Percentiles rank a stretch among this genome's conserved stretches.
phyloP scores from a whole-genome alignment of 2,888 invertebrate genomes.

The Hyles lineata region DNA sequence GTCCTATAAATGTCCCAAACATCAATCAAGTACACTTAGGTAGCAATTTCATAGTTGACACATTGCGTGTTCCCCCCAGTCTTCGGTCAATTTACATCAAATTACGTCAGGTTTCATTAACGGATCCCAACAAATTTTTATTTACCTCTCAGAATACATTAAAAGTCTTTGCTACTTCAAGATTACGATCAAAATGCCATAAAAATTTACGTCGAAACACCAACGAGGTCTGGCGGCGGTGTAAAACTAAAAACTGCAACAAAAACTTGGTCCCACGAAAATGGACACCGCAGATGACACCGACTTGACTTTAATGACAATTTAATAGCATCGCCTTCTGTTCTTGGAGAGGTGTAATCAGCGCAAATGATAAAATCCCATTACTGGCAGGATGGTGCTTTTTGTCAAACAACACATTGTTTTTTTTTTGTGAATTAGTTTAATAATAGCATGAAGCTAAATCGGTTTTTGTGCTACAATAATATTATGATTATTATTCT shows the following conservation, averaged over 20 bases:
- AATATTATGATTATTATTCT: neutral
- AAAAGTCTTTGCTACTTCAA: constrained; percentile 47
- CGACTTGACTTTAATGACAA: constrained; percentile 81
- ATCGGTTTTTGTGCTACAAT: neutral
- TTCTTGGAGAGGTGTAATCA: constrained; percentile 78
- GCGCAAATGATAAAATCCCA: constrained; percentile 75
- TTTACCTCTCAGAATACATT: constrained; percentile 41
- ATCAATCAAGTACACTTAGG: constrained; percentile 73
- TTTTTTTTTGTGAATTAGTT: constrained; percentile 4
- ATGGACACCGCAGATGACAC: constrained; percentile 80
- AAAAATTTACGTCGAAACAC: constrained; percentile 37
- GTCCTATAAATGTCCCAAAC: constrained; percentile 44
- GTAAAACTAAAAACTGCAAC: constrained; percentile 78
- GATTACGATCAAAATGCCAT: constrained; percentile 57
- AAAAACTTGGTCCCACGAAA: constrained; percentile 79
- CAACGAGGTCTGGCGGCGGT: constrained; percentile 50
- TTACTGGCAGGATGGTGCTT: constrained; percentile 63
- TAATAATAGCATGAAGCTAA: constrained; percentile 45
- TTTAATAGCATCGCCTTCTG: constrained; percentile 82
- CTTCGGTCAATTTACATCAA: constrained; percentile 79
- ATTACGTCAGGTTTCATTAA: constrained; percentile 81
- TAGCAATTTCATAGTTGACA: constrained; percentile 83
- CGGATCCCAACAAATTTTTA: constrained; percentile 61
- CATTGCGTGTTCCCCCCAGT: constrained; percentile 75
- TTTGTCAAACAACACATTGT: constrained; percentile 52